Evolutionary conservation across 2,113 vertebrate genomes (phyloP).

Genomic region (Phainopepla nitens): DNA sequence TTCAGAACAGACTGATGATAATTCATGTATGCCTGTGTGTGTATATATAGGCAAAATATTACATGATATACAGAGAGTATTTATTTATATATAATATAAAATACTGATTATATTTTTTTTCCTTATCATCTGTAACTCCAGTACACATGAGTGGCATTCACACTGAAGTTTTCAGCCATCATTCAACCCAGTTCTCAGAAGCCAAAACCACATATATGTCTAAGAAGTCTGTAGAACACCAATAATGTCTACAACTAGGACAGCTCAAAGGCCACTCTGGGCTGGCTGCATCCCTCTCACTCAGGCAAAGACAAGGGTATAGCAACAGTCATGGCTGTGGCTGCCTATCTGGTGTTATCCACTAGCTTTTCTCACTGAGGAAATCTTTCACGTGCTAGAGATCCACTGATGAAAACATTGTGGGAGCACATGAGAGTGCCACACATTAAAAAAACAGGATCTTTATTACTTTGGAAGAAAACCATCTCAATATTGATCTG

Average conservation of each 20-base stretch:
- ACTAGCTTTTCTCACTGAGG: not conserved
- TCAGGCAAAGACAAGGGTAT: not conserved
- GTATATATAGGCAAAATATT: not conserved
- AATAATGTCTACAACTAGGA: not conserved
- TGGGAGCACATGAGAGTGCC: not conserved
- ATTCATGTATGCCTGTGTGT: not conserved
- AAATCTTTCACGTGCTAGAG: not conserved
- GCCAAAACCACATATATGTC: not conserved
- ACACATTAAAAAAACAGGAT: not conserved
- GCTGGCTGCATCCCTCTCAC: not conserved
- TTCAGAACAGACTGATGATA: not conserved
- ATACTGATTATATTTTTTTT: not conserved
- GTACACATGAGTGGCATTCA: not conserved
- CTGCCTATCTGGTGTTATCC: not conserved
- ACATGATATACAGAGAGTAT: not conserved
- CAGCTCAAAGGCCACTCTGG: not conserved
- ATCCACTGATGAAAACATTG: not conserved
- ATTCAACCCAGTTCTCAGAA: constrained; percentile 16
- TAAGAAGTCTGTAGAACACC: not conserved
- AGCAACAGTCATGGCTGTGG: not conserved
- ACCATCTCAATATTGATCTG: not conserved
- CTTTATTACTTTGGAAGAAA: not conserved
- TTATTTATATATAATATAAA: not conserved
- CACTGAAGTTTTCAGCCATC: not conserved
- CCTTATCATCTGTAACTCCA: not conserved